Base-by-base conservation (phyloP, 2,888 invertebrate genomes). In the Cheilosia grossa region DNA sequence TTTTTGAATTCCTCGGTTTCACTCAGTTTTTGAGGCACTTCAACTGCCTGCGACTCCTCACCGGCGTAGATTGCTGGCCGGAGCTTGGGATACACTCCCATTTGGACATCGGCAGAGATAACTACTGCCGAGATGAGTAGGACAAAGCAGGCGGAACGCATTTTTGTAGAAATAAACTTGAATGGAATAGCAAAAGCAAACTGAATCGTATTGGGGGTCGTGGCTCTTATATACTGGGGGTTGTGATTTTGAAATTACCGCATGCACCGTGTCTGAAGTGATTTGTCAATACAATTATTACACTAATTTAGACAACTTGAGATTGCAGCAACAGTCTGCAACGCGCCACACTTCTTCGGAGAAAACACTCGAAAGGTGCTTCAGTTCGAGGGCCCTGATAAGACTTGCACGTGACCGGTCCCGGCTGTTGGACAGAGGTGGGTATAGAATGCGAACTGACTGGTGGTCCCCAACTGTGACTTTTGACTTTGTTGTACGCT, bases 131-230 rank as follows among this genome's bases (percentile, higher is more conserved):
- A 54, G 19, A 83, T 73, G 24, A 80, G 59, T 24, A 83, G n/a
- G 17, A 66, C 64, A 17, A 74, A 58, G 37, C 64, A 74, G 59
- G 64, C 69, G 40, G 54, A 69, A 47, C 70, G 80, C 80, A 83
- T 83, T 59, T 75, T 79, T 3, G 30, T 30, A 13, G 13, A 1
- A 1, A 37, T 10, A 37, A 37, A 37, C 37, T 37, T 13, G 4
- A 40, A 3, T 47, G 13, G 6, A 72, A 47, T 17, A 27, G 44
- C 40, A 10, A 27, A 42, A 40, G 21, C 2, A 49, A 17, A 72
- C 78, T 82, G 49, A 54, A 15, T 27, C 19, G 19, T 15, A 19
- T 9, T 47, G 6, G 21, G 5, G n/a, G 9, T 1, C 0, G 17
- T 44, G 1, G 1, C 30, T 51, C 37, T 67, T 79, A 63, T 79